Evolutionary conservation across 2,888 invertebrate species (phyloP), one percentile per base, ranked within the genome.

Genomic region (Trichopoda pennipes): DNA sequence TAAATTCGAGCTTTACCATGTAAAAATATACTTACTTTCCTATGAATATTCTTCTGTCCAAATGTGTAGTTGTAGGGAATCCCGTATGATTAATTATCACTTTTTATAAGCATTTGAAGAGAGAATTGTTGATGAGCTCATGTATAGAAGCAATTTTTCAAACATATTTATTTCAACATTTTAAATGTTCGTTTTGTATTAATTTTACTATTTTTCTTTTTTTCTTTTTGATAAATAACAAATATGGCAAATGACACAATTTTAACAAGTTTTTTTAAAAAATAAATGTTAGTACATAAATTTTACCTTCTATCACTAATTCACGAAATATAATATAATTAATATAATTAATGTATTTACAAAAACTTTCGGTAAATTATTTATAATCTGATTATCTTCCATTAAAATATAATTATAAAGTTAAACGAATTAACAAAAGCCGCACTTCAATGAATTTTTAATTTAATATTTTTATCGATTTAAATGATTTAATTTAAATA

Each of bases 41-140:
- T 44, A 16, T n/a, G n/a, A n/a, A n/a, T 44, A 44, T n/a, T 38
- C 44, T 12, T 58, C 16, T 55, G 16, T 74, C 4, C 55, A 64
- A 17, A 8, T 72, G 19, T 28, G 17, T 53, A 23, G 42, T 28
- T 16, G 16, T 21, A 17, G 32, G 42, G 47, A 32, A 51, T 72
- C 47, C 42, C 17, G 3, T 42, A 58, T 78, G 78, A 78, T 78
- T 72, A 72, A 64, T 78, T 58, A 44, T 32, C 64, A 64, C 49
- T 78, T 32, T 21, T 64, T 78, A 8, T 7, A 64, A 56, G n/a
- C 64, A 78, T 78, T 78, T 58, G 42, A 56, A n/a, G 42, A 69
- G 32, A 32, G 9, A 56, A 47, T 44, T 64, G 49, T 64, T 64
- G 38, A 78, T 78, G 38, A 35, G 16, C 55, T 66, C 66, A 51